Evolutionary conservation across 2,888 invertebrate genomes (phyloP).

Genomic region (Bhutanitis thaidina): DNA sequence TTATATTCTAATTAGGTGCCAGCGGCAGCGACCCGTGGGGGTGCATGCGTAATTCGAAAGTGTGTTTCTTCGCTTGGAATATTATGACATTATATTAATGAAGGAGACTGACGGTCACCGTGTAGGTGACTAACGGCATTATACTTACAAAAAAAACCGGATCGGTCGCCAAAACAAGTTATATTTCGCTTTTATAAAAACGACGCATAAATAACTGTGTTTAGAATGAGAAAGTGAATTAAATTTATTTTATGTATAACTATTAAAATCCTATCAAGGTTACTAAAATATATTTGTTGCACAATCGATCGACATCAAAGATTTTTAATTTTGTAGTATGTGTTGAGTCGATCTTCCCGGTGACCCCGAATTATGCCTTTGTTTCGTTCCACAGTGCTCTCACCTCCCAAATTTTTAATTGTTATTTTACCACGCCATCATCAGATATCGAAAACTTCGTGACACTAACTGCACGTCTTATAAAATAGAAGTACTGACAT

Average conservation of each 20-base stretch:
- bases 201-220: neutral
- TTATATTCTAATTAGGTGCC: constrained; percentile 73
- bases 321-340: no score
- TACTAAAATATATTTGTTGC: no score
- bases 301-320: no score
- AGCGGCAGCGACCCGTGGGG: constrained; percentile 54
- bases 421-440: no score
- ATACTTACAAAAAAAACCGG: neutral
- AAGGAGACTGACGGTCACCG: neutral
- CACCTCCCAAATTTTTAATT: no score
- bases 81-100: constrained; percentile 59
- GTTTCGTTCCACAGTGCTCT: no score
- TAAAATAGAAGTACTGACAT: no score
- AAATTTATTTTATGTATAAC: neutral
- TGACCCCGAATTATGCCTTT: no score
- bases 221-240: neutral
- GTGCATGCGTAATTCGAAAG: constrained; percentile 68
- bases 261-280: no score
- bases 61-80: constrained; percentile 52
- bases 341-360: no score
- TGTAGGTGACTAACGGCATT: constrained; percentile 1
- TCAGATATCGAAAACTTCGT: no score
- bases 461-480: no score
- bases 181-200: neutral
- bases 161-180: neutral